Percentiles rank a stretch among this genome's conserved stretches.
Conservation (phyloP, 2,888 invertebrate genomes). For the Microdon myrmicae region DNA sequence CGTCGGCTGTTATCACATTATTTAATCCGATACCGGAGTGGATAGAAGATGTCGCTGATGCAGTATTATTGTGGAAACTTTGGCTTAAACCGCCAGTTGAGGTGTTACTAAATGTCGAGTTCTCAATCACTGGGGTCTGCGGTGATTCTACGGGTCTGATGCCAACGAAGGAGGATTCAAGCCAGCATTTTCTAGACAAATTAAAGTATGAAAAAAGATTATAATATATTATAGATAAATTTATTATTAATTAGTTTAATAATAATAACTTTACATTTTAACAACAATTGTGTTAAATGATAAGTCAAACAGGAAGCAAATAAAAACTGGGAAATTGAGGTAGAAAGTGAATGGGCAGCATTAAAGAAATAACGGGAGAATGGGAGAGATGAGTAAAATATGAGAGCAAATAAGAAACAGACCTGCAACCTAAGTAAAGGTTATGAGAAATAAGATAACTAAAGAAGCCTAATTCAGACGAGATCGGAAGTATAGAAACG, state of each 20-base stretch:
- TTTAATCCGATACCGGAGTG: constrained; percentile 55
- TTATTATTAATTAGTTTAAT: too few relatives aligned
- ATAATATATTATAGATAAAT: too few relatives aligned
- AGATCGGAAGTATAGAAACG: constrained; percentile 5
- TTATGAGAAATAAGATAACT: background rate
- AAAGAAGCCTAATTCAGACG: background rate
- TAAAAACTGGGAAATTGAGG: constrained; percentile 3
- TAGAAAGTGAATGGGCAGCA: background rate
- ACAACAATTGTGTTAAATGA: too few relatives aligned
- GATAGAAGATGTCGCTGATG: constrained; percentile 59
- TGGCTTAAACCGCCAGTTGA: constrained; percentile 39
- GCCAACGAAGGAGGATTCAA: constrained; percentile 91
- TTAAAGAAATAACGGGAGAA: constrained; percentile 1
- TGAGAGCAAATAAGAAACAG: background rate
- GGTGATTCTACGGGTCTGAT: constrained; percentile 87
- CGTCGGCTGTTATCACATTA: constrained; percentile 52
- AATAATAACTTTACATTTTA: too few relatives aligned
- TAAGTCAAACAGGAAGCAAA: constrained; percentile 5
- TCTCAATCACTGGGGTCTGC: constrained; percentile 78
- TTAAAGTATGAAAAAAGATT: too few relatives aligned
- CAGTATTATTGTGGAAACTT: constrained; percentile 51
- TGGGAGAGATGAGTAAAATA: background rate
- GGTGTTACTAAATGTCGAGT: constrained; percentile 65
- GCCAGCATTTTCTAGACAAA: constrained; percentile 76
- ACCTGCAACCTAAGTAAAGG: constrained; percentile 3